Percentiles rank a stretch among this genome's conserved stretches.
phyloP scores from a whole-genome alignment of 2,888 invertebrate genomes.

The Ectropis crepuscularia region DNA sequence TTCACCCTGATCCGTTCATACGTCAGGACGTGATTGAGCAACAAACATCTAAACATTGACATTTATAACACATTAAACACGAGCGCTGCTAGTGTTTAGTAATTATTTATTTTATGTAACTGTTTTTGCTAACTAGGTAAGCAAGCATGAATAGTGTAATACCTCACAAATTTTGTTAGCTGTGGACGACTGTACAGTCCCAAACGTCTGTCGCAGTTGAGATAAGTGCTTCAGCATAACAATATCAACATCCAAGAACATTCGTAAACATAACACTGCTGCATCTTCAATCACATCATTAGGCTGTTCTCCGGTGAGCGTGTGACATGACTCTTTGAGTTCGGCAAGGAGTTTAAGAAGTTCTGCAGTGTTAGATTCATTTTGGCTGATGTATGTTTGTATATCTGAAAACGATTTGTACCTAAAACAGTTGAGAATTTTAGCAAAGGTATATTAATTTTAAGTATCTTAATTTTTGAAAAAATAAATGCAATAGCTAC shows the following conservation, averaged over 20 bases:
- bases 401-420: slow-evolving; percentile 80
- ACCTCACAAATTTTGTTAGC: slow-evolving; percentile 86
- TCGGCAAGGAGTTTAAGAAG: slow-evolving; percentile 63
- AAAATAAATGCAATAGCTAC: too few relatives aligned
- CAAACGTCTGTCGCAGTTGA: slow-evolving; percentile 85
- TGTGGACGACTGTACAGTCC: slow-evolving; percentile 79
- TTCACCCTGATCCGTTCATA: too few relatives aligned
- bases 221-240: slow-evolving; percentile 85
- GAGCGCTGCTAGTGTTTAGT: too few relatives aligned
- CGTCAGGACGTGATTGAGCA: too few relatives aligned
- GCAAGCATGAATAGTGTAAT: slow-evolving; percentile 20
- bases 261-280: slow-evolving; percentile 83
- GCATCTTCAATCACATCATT: slow-evolving; percentile 87
- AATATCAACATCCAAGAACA: slow-evolving; percentile 86
- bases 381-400: slow-evolving; percentile 68
- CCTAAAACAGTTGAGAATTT: slow-evolving; percentile 55
- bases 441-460: too few relatives aligned
- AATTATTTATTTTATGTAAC: too few relatives aligned
- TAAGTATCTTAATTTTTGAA: too few relatives aligned
- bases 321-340: slow-evolving; percentile 64
- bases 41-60: too few relatives aligned
- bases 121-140: neutral
- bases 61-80: too few relatives aligned
- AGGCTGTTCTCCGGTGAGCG: slow-evolving; percentile 83
- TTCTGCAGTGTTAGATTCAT: slow-evolving; percentile 60